These are phyloP conservation scores for Sphecodes monilicornis DNA, from an alignment of 2,888 invertebrate genomes.

Conservation along the genomic window DNA sequence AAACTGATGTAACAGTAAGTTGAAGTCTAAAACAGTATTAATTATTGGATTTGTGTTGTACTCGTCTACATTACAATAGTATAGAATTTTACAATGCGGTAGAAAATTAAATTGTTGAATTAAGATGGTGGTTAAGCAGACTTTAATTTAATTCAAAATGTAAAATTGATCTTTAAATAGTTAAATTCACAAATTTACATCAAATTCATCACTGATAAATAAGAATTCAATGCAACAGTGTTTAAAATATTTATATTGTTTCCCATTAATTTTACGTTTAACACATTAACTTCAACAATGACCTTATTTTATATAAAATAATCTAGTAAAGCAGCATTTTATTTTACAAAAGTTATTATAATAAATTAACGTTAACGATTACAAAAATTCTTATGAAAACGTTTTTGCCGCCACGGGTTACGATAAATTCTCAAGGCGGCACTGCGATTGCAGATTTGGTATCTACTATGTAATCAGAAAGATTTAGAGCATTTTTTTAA, in stretches of 20 bases:
- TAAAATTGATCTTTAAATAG: background rate
- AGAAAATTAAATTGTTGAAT: too few relatives aligned
- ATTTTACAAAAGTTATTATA: background rate
- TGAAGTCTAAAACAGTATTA: background rate
- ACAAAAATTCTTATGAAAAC: background rate
- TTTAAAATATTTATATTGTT: background rate
- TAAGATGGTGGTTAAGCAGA: background rate
- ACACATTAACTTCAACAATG: too few relatives aligned
- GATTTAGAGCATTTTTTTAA: conserved; percentile 74
- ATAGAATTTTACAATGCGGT: too few relatives aligned
- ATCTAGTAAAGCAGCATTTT: background rate
- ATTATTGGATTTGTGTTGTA: too few relatives aligned
- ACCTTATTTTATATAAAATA: background rate
- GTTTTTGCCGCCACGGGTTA: conserved; percentile 4
- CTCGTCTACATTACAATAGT: too few relatives aligned
- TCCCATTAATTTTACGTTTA: too few relatives aligned
- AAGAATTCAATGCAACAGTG: background rate
- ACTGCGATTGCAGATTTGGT: conserved; percentile 50
- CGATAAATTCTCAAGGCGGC: conserved; percentile 23
- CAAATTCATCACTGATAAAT: background rate
- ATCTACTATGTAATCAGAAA: conserved; percentile 78
- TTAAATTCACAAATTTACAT: background rate
- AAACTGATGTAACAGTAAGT: background rate
- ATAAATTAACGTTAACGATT: background rate
- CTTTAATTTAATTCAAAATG: too few relatives aligned